Evolutionary conservation across 1,140 invertebrate genomes (phyloP), one percentile per base, ranked within the genome.

Genomic region (Drosophila trapezifrons): DNA sequence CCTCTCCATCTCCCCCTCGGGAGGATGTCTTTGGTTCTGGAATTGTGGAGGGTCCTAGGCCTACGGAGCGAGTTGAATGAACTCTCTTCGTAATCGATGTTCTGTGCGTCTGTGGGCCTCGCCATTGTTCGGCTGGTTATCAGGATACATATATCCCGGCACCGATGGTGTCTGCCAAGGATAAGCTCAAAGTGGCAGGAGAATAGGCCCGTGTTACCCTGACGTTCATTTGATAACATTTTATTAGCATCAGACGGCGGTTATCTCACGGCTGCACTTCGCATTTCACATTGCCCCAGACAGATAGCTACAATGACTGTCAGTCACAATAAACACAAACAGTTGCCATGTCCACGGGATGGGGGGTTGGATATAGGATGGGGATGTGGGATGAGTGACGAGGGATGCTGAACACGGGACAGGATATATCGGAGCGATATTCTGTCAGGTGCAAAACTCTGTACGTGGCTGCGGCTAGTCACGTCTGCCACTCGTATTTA

Each of bases 191-290:
- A 84, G 69, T 85, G 66, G 76, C 83, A 60, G 46, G 25, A 62
- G 77, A 73, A 70, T 66, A 57, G 69, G 46, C 69, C 51, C 45
- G 73, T 55, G 72, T 55, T 42, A 49, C 52, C 81, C 73, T 87
- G 83, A 89, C 83, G 75, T 78, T 72, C 66, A 76, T 69, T 79
- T 87, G 83, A 87, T 76, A 86, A 79, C 79, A 83, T 79, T 79
- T 76, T 78, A 77, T 70, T 76, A 87, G 76, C 84, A 83, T 76
- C 71, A 63, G 74, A 46, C 78, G 75, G 62, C 62, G 80, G 20
- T 63, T 66, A 78, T 70, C 74, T 73, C 55, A 13, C 57, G 69
- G 57, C 63, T 77, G 73, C 78, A 80, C 25, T 60, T 63, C 55
- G 18, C 47, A 45, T 51, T 59, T 27, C 64, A 69, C 69, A 56